phyloP scores from a whole-genome alignment of 2,113 vertebrate species.

The Bolborhynchus lineola region DNA sequence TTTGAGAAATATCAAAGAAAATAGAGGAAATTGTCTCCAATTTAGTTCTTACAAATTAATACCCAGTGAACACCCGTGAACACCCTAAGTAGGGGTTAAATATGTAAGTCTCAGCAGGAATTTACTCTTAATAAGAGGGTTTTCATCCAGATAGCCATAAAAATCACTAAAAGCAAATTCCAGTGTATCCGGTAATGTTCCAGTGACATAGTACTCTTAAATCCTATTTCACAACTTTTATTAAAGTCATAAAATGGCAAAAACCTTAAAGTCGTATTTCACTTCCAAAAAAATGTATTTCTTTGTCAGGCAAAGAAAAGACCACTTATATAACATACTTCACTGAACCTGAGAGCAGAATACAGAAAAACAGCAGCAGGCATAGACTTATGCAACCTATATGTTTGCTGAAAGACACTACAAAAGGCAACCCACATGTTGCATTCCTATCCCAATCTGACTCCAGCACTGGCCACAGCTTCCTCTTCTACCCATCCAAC shows the following conservation, averaged over 20 bases:
- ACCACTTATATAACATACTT: background rate
- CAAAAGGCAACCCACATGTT: background rate
- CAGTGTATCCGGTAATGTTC: background rate
- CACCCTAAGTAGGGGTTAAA: background rate
- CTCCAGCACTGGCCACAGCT: background rate
- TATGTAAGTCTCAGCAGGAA: background rate
- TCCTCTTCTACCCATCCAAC: background rate
- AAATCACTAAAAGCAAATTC: conserved; percentile 39
- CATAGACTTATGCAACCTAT: background rate
- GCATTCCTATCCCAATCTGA: background rate
- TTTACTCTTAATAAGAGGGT: conserved; percentile 1
- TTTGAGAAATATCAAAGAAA: conserved; percentile 3
- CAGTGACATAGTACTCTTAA: conserved; percentile 20
- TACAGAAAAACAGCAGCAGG: background rate
- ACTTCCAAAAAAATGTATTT: background rate
- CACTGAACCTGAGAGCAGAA: background rate
- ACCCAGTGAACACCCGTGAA: background rate
- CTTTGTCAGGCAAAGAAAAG: conserved; percentile 24
- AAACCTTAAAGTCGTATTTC: background rate
- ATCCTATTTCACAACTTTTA: conserved; percentile 25
- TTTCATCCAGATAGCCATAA: conserved; percentile 36
- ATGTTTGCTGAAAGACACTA: background rate
- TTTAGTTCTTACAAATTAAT: conserved; percentile 27
- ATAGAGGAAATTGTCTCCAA: conserved; percentile 19
- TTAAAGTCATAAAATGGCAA: conserved; percentile 25